phyloP scores from a whole-genome alignment of 2,113 vertebrate genomes.

The Rhinolophus ferrumequinum region DNA sequence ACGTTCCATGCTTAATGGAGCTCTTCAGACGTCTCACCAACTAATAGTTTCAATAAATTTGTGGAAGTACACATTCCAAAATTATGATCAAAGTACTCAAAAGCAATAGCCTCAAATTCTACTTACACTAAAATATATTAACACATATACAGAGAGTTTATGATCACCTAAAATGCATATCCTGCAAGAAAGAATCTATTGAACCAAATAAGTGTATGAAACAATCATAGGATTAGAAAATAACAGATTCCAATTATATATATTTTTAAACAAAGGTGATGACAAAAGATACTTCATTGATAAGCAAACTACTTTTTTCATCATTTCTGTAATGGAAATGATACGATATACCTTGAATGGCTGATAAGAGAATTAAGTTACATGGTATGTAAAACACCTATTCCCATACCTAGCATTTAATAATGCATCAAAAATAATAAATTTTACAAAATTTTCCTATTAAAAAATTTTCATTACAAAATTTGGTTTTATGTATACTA shows the following conservation, averaged over 20 bases:
- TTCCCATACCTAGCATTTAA: neutral
- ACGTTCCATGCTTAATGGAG: neutral
- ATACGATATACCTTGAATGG: neutral
- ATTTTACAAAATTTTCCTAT: neutral
- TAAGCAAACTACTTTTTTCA: neutral
- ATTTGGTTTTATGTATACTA: neutral
- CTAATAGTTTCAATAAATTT: neutral
- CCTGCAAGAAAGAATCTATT: neutral
- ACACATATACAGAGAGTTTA: neutral
- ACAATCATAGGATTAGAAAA: neutral
- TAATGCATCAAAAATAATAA: neutral
- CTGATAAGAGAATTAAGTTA: neutral
- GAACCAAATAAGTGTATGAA: neutral
- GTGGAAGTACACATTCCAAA: neutral
- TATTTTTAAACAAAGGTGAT: neutral
- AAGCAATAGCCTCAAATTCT: slow-evolving; percentile 15
- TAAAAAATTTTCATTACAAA: neutral
- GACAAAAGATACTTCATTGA: neutral
- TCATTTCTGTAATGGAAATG: neutral
- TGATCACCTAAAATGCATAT: neutral
- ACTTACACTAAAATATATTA: neutral
- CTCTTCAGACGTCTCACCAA: neutral
- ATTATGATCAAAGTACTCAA: neutral
- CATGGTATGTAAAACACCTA: neutral
- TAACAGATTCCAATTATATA: neutral